Evolutionary conservation across 2,888 invertebrate species (phyloP).

Genomic region (Alentia gelatinosa): DNA sequence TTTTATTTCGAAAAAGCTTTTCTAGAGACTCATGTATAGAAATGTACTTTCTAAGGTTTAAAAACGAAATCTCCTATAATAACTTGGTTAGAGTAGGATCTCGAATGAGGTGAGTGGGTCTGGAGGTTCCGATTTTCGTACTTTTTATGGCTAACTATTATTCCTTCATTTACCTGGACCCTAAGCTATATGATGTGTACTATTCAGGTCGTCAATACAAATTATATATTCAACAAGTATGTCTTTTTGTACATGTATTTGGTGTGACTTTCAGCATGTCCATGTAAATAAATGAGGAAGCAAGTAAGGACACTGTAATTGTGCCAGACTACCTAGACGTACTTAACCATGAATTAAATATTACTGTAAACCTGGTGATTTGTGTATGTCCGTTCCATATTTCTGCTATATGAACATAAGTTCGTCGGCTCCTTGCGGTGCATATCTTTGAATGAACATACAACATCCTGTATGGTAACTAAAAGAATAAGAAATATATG

Average conservation of each 20-base stretch:
- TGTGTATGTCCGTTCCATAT: neutral
- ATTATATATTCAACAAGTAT: neutral
- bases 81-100: too few relatives aligned
- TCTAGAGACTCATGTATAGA: too few relatives aligned
- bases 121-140: too few relatives aligned
- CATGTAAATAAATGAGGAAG: neutral
- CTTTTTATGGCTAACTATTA: neutral
- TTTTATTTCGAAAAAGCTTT: too few relatives aligned
- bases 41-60: too few relatives aligned
- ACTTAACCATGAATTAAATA: too few relatives aligned
- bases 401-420: neutral
- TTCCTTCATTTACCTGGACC: neutral
- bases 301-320: neutral
- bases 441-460: too few relatives aligned
- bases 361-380: neutral
- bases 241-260: constrained; percentile 9
- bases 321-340: neutral
- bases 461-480: too few relatives aligned
- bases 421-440: too few relatives aligned
- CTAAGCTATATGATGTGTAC: neutral
- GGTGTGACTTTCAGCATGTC: neutral
- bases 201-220: neutral
- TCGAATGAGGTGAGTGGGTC: too few relatives aligned
- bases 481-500: too few relatives aligned
- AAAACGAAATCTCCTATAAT: too few relatives aligned